Conservation (phyloP, 2,888 invertebrate species). For the Rotaria socialis region DNA sequence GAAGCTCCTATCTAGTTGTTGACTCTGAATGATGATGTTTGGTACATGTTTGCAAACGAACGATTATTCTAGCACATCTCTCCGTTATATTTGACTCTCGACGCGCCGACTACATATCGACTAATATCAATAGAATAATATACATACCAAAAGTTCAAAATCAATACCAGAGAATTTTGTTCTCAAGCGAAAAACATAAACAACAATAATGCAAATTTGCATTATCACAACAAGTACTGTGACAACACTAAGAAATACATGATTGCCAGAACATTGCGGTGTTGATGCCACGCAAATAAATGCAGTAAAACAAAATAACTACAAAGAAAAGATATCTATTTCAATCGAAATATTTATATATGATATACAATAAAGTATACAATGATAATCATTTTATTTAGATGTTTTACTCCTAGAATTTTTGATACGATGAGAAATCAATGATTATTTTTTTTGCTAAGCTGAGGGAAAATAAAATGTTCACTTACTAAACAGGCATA, state of each 20-base stretch:
- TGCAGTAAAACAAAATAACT: conserved; percentile 19
- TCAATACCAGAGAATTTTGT: conserved; percentile 18
- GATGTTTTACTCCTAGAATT: too few relatives aligned
- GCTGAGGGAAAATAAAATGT: not conserved
- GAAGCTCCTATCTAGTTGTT: not conserved
- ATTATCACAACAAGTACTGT: not conserved
- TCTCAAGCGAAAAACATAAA: not conserved
- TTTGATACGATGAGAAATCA: too few relatives aligned
- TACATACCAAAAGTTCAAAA: conserved; percentile 34
- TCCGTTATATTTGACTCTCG: not conserved
- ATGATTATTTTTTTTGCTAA: too few relatives aligned
- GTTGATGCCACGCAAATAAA: conserved; percentile 22
- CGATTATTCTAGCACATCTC: not conserved
- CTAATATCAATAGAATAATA: not conserved
- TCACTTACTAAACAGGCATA: not conserved
- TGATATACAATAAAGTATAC: not conserved
- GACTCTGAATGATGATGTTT: conserved; percentile 12
- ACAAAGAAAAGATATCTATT: not conserved
- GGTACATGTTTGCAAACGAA: not conserved
- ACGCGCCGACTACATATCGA: not conserved
- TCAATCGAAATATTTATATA: too few relatives aligned
- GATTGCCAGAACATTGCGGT: not conserved
- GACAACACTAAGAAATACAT: conserved; percentile 5
- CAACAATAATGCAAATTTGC: not conserved
- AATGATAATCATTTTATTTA: too few relatives aligned